Conservation (phyloP, 2,888 invertebrate species). For the Steinernema carpocapsae region DNA sequence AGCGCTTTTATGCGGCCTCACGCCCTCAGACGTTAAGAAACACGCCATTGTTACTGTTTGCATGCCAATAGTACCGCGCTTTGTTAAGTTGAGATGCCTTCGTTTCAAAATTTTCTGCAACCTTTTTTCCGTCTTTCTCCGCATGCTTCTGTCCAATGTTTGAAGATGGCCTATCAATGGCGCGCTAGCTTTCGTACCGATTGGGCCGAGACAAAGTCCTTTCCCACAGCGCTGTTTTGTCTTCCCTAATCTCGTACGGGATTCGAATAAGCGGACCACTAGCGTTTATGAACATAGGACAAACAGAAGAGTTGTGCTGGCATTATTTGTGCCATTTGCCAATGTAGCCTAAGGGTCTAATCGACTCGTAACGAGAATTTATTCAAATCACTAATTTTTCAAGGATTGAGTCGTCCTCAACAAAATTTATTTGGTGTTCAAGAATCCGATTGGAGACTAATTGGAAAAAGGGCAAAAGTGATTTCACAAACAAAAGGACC, state of each 20-base stretch:
- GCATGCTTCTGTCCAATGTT: background rate
- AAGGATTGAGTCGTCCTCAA: background rate
- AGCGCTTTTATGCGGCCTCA: background rate
- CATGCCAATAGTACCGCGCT: background rate
- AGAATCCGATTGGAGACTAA: background rate
- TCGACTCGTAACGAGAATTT: slow-evolving; percentile 15
- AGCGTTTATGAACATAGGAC: slow-evolving; percentile 21
- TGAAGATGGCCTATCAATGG: background rate
- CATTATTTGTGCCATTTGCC: slow-evolving; percentile 23
- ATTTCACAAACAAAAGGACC: slow-evolving; percentile 1
- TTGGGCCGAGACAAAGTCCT: background rate
- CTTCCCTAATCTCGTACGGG: slow-evolving; percentile 18
- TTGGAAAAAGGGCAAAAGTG: background rate
- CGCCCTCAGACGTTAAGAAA: background rate
- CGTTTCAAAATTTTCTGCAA: background rate
- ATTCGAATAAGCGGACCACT: background rate
- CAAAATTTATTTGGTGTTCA: background rate
- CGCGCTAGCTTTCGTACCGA: background rate
- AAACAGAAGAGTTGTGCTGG: slow-evolving; percentile 11
- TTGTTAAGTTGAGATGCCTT: background rate
- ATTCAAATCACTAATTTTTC: background rate
- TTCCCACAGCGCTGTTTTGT: slow-evolving; percentile 27
- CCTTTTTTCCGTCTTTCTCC: background rate
- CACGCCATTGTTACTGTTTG: background rate
- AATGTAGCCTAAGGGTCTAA: slow-evolving; percentile 22